These are phyloP conservation scores for Drosophila melanogaster DNA, from an alignment of 1,140 invertebrate genomes.

Conservation along the genomic window DNA sequence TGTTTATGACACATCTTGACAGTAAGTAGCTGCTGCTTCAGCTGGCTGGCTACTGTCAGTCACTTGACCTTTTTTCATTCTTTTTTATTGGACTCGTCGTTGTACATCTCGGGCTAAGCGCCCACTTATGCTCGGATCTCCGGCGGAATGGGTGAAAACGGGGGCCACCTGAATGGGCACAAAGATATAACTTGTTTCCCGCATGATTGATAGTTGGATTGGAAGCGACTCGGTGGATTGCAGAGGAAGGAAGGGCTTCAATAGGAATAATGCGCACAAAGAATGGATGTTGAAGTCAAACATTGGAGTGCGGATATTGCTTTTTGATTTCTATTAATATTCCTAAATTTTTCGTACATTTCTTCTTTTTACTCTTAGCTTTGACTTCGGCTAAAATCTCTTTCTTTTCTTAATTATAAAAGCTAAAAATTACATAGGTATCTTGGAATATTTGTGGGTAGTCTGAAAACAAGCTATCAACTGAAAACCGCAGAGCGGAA, in stretches of 20 bases:
- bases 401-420: too few relatives aligned
- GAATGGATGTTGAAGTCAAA: not conserved
- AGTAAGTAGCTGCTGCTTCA: conserved; percentile 69
- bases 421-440: not conserved
- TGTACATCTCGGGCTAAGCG: conserved; percentile 51
- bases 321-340: not conserved
- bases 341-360: not conserved
- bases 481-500: conserved; percentile 70
- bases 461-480: conserved; percentile 1
- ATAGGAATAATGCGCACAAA: conserved; percentile 10
- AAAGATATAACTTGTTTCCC: conserved; percentile 53
- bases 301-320: not conserved
- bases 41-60: conserved; percentile 61
- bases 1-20: conserved; percentile 81
- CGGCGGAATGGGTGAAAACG: not conserved
- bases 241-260: conserved; percentile 6
- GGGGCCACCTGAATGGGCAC: conserved; percentile 30
- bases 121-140: conserved; percentile 56
- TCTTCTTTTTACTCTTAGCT: too few relatives aligned
- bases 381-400: too few relatives aligned
- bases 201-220: conserved; percentile 52
- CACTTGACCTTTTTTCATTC: conserved; percentile 70
- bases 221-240: conserved; percentile 22
- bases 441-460: too few relatives aligned
- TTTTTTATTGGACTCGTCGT: conserved; percentile 45